Evolutionary conservation across 2,113 vertebrate species (phyloP).

Genomic region (Osmerus mordax): DNA sequence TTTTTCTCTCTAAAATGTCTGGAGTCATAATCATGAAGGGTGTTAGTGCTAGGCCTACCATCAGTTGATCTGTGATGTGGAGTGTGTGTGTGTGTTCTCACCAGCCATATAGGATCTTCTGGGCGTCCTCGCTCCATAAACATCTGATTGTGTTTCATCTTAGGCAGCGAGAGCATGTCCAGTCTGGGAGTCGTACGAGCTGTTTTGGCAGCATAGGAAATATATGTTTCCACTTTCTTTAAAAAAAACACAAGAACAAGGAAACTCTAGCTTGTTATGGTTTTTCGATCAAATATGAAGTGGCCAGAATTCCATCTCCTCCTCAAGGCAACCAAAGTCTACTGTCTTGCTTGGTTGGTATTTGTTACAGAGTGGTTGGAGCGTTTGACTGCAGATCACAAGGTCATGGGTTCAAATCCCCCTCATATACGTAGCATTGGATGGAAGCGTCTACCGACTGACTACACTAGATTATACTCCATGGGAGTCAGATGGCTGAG

Average conservation of each 20-base stretch:
- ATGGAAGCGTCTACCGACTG: too few relatives aligned
- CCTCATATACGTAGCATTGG: too few relatives aligned
- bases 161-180: slow-evolving; percentile 57
- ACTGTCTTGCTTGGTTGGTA: background rate
- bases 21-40: too few relatives aligned
- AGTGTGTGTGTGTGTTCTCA: slow-evolving; percentile 34
- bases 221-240: slow-evolving; percentile 37
- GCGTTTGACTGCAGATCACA: too few relatives aligned
- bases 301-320: background rate
- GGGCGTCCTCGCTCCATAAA: slow-evolving; percentile 46
- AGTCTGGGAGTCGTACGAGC: slow-evolving; percentile 42
- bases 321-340: background rate
- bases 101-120: slow-evolving; percentile 61
- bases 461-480: too few relatives aligned
- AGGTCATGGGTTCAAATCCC: too few relatives aligned
- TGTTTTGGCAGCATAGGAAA: slow-evolving; percentile 41
- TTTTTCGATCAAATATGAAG: background rate
- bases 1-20: too few relatives aligned
- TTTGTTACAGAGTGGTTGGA: too few relatives aligned
- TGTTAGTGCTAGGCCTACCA: background rate
- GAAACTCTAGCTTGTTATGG: background rate
- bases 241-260: background rate
- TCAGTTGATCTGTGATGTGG: background rate
- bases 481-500: too few relatives aligned
- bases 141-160: slow-evolving; percentile 44